A percentile compares a stretch with the other conserved stretches of the same genome.
Evolutionary conservation across 2,888 invertebrate species (phyloP).

Genomic region (Iselma pallidipennis): DNA sequence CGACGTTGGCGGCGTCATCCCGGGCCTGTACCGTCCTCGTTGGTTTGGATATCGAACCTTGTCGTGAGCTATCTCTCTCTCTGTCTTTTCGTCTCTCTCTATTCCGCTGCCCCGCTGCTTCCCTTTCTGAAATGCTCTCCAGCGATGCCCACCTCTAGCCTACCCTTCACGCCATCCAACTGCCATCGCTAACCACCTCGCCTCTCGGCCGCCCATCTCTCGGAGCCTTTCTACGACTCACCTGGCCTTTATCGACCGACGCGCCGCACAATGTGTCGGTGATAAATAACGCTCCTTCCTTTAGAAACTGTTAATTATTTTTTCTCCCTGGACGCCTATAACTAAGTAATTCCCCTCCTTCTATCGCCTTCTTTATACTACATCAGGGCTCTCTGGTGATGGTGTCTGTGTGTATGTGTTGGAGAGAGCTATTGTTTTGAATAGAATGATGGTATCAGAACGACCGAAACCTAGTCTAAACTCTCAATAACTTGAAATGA

Average conservation of each 20-base stretch:
- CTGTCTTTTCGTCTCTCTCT: conserved; percentile 6
- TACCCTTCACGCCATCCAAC: too few relatives aligned
- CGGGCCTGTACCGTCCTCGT: conserved; percentile 23
- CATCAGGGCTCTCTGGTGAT: too few relatives aligned
- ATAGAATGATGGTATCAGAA: background rate
- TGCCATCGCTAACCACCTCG: conserved; percentile 9
- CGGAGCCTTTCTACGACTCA: conserved; percentile 44
- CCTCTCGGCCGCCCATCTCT: conserved; percentile 27
- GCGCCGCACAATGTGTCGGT: conserved; percentile 38
- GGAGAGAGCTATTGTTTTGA: background rate
- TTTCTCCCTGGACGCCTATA: conserved; percentile 43
- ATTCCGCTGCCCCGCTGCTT: too few relatives aligned
- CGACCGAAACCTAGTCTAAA: background rate
- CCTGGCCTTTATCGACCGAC: conserved; percentile 49
- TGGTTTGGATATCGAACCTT: conserved; percentile 29
- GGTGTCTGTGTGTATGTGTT: background rate
- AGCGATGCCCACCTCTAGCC: too few relatives aligned
- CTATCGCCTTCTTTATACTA: background rate
- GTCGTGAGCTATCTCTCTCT: conserved; percentile 21
- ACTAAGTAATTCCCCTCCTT: conserved; percentile 35
- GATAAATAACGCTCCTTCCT: conserved; percentile 45
- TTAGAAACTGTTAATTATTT: conserved; percentile 46
- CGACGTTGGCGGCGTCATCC: conserved; percentile 17
- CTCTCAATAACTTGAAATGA: background rate
- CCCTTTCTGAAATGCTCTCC: too few relatives aligned